phyloP scores from a whole-genome alignment of 1,140 invertebrate species.

The Branchinecta lindahli region DNA sequence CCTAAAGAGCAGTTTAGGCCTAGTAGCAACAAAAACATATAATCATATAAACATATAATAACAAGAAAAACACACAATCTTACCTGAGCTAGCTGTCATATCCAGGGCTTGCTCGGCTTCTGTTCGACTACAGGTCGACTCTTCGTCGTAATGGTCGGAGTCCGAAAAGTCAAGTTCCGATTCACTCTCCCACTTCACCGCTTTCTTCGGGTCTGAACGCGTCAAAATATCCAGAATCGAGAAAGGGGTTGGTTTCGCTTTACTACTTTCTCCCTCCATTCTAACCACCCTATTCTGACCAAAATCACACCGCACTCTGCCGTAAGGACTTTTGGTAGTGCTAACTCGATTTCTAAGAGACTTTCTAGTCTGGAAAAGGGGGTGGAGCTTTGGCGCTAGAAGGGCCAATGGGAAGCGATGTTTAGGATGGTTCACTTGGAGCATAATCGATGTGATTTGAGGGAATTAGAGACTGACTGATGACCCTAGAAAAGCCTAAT shows the following conservation, averaged over 20 bases:
- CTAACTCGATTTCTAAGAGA: not conserved
- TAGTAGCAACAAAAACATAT: too few relatives aligned
- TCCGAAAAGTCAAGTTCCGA: not conserved
- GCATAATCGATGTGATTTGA: not conserved
- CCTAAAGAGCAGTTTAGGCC: too few relatives aligned
- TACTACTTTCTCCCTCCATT: not conserved
- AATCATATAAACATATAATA: not conserved
- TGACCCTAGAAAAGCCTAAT: slow-evolving; percentile 10
- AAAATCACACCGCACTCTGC: not conserved
- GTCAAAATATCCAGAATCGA: slow-evolving; percentile 3
- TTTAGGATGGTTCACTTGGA: not conserved
- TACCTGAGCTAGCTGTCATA: not conserved
- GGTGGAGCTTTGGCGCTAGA: not conserved
- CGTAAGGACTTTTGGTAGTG: not conserved
- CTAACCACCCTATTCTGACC: not conserved
- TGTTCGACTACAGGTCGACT: not conserved
- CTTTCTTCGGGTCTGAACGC: not conserved
- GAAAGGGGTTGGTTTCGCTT: not conserved
- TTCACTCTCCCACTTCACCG: not conserved
- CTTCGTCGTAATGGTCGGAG: not conserved
- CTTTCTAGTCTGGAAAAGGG: not conserved
- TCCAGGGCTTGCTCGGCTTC: not conserved
- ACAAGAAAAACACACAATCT: not conserved
- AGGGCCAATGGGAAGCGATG: not conserved
- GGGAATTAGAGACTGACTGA: not conserved